These are phyloP conservation scores for Aptenodytes forsteri DNA, from an alignment of 2,113 vertebrate genomes.

Conservation along the genomic window DNA sequence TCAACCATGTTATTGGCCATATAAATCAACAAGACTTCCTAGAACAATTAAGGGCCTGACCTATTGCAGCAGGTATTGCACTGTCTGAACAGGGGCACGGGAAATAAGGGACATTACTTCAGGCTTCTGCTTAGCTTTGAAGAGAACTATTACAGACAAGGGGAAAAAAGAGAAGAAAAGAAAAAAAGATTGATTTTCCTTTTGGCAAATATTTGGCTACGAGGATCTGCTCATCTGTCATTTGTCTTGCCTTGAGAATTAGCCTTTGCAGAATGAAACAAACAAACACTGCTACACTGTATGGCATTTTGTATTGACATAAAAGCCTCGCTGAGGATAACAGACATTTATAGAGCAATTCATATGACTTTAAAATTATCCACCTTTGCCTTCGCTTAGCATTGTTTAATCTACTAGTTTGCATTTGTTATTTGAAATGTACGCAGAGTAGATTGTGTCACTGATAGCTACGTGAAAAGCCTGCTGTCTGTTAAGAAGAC, in stretches of 20 bases:
- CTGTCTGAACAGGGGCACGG: background rate
- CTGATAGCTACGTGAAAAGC: background rate
- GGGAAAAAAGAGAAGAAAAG: background rate
- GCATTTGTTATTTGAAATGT: background rate
- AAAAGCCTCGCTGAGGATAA: constrained; percentile 29
- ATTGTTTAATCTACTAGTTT: background rate
- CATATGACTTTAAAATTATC: constrained; percentile 17
- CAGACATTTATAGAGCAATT: constrained; percentile 52
- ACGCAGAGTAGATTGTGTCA: background rate
- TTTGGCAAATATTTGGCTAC: constrained; percentile 49
- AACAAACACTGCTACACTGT: constrained; percentile 5
- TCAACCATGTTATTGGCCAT: background rate
- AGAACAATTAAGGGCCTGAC: background rate
- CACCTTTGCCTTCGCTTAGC: constrained; percentile 16
- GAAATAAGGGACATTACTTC: background rate
- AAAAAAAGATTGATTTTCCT: constrained; percentile 15
- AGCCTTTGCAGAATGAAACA: constrained; percentile 33
- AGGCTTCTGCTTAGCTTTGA: background rate
- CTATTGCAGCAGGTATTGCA: background rate
- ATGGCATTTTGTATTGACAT: constrained; percentile 39
- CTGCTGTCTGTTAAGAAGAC: background rate
- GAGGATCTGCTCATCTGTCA: constrained; percentile 17
- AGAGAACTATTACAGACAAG: background rate
- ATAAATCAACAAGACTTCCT: background rate
- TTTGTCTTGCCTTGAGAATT: constrained; percentile 43